Percentiles rank a stretch among this genome's conserved stretches.
phyloP scores from a whole-genome alignment of 2,113 vertebrate species.

The Dolichallabes microphthalmus region DNA sequence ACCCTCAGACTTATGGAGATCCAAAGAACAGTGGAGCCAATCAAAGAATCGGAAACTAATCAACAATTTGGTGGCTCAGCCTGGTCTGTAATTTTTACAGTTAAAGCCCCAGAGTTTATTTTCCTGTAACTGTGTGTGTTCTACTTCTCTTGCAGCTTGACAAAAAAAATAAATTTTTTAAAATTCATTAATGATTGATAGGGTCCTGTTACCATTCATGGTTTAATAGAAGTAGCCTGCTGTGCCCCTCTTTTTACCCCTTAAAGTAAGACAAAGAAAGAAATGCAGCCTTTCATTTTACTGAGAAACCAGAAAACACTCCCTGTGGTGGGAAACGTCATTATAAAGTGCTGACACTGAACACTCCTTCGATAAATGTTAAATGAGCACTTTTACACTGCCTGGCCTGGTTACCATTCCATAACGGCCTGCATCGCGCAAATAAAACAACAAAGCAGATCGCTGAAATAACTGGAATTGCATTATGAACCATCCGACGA shows the following conservation, averaged over 20 bases:
- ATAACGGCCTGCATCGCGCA: too few species aligned
- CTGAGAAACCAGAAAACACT: background rate
- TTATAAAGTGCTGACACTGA: background rate
- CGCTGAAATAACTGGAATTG: too few species aligned
- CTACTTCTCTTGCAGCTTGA: background rate
- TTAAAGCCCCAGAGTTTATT: background rate
- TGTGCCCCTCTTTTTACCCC: background rate
- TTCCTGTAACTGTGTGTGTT: background rate
- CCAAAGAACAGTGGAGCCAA: too few species aligned
- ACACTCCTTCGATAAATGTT: background rate
- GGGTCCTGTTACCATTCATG: background rate
- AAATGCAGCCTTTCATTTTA: background rate
- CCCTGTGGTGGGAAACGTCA: background rate
- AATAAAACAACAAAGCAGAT: too few species aligned
- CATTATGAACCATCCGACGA: too few species aligned
- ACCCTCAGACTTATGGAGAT: too few species aligned
- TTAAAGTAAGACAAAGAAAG: background rate
- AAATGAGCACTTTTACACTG: background rate
- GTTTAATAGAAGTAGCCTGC: background rate
- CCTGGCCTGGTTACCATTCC: too few species aligned
- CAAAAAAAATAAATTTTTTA: background rate
- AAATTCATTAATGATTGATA: background rate
- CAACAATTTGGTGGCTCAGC: background rate
- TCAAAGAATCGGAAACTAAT: background rate
- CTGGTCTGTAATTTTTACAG: background rate